Conservation (phyloP, 2,888 invertebrate genomes). For the Latheticus oryzae region DNA sequence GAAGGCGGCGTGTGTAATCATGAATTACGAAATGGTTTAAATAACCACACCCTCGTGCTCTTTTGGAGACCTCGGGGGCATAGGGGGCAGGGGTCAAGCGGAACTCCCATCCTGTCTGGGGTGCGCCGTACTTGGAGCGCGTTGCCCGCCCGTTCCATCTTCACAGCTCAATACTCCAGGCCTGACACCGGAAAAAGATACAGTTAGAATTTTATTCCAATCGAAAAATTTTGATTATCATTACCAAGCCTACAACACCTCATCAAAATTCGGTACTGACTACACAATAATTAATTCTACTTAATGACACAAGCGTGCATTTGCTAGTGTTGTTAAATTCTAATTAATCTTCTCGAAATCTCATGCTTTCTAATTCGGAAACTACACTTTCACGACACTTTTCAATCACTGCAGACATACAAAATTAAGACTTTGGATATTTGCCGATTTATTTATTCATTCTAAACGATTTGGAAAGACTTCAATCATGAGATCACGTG, state of each 20-base stretch:
- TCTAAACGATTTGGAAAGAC: slow-evolving; percentile 11
- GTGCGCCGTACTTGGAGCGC: slow-evolving; percentile 55
- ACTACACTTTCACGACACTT: slow-evolving; percentile 34
- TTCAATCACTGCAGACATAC: slow-evolving; percentile 11
- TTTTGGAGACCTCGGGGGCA: slow-evolving; percentile 55
- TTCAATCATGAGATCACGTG: slow-evolving; percentile 20
- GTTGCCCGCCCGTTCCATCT: slow-evolving; percentile 52
- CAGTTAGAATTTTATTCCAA: too few species aligned
- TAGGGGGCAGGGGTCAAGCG: slow-evolving; percentile 60
- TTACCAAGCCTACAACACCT: slow-evolving; percentile 11
- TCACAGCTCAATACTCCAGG: slow-evolving; percentile 57
- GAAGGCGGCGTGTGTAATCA: slow-evolving; percentile 47
- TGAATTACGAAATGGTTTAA: slow-evolving; percentile 59
- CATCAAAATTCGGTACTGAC: slow-evolving; percentile 29
- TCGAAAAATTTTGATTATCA: background rate
- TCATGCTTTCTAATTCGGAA: slow-evolving; percentile 38
- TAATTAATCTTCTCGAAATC: slow-evolving; percentile 27
- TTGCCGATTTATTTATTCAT: slow-evolving; percentile 1
- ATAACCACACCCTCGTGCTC: slow-evolving; percentile 58
- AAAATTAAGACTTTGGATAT: slow-evolving; percentile 1
- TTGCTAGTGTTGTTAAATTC: slow-evolving; percentile 28
- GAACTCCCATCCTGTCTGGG: slow-evolving; percentile 66
- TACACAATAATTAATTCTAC: slow-evolving; percentile 33
- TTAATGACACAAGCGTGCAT: slow-evolving; percentile 36
- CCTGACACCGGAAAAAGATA: slow-evolving; percentile 50